These are phyloP conservation scores for Platichthys flesus DNA, from an alignment of 2,113 vertebrate species.

Conservation along the genomic window DNA sequence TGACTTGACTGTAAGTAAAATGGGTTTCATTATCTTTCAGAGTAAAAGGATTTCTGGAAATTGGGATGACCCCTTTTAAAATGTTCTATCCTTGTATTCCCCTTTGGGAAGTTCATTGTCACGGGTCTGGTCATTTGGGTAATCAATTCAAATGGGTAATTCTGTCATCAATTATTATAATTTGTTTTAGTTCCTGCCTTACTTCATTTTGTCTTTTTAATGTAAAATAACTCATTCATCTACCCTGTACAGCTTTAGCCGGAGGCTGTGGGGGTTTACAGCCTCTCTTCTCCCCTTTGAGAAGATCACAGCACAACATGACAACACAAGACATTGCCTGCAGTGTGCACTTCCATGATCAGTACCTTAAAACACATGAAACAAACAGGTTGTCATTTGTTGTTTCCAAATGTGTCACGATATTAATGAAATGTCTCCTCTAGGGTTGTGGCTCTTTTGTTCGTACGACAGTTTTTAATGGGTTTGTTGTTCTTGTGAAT, in stretches of 20 bases:
- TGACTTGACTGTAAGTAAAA: background rate
- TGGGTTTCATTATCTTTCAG: background rate
- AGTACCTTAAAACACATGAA: slow-evolving; percentile 12
- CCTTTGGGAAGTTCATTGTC: background rate
- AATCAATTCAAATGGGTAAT: slow-evolving; percentile 7
- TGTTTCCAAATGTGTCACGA: slow-evolving; percentile 52
- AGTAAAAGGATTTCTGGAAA: background rate
- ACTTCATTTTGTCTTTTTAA: slow-evolving; percentile 45
- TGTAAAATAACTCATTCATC: slow-evolving; percentile 13
- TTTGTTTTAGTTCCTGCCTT: slow-evolving; percentile 21
- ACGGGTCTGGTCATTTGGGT: background rate
- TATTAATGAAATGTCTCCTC: slow-evolving; percentile 62
- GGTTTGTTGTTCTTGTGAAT: slow-evolving; percentile 66
- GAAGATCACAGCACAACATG: slow-evolving; percentile 40
- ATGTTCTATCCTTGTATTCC: background rate
- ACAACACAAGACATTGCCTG: slow-evolving; percentile 52
- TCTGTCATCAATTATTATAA: background rate
- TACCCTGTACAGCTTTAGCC: slow-evolving; percentile 43
- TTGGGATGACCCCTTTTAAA: background rate
- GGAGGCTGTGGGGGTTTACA: slow-evolving; percentile 53
- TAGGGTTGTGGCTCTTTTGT: slow-evolving; percentile 53
- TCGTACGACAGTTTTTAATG: slow-evolving; percentile 62
- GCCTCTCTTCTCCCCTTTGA: slow-evolving; percentile 52
- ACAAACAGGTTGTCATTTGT: slow-evolving; percentile 14
- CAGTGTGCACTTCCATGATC: slow-evolving; percentile 49